Evolutionary conservation across 2,888 invertebrate genomes (phyloP).

Genomic region (Teleogryllus oceanicus): DNA sequence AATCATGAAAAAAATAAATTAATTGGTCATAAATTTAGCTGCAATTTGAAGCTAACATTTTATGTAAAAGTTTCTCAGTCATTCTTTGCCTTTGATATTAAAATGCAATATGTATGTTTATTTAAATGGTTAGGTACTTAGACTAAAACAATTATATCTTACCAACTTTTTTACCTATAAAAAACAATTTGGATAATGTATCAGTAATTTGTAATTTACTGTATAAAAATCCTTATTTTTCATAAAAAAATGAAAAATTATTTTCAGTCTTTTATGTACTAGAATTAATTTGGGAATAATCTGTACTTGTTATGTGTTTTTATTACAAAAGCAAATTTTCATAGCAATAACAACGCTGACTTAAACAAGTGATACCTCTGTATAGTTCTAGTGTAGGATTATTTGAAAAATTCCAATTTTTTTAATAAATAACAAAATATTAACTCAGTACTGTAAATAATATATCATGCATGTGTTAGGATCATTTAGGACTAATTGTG

Average conservation of each 20-base stretch:
- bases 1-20: too few relatives aligned
- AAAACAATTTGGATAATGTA: neutral
- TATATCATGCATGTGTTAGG: neutral
- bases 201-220: slow-evolving; percentile 23
- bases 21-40: neutral
- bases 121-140: neutral
- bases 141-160: neutral
- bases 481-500: neutral
- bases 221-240: slow-evolving; percentile 24
- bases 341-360: slow-evolving; percentile 1
- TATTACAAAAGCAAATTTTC: neutral
- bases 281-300: neutral
- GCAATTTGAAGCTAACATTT: neutral
- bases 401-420: neutral
- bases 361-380: neutral
- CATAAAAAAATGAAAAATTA: slow-evolving; percentile 20
- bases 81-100: neutral
- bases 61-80: neutral
- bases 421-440: neutral
- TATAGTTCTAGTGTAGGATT: neutral
- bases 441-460: neutral
- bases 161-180: neutral
- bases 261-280: neutral
- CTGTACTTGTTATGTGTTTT: neutral
- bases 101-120: neutral